Conservation (phyloP, 2,113 vertebrate genomes). For the Vicugna pacos region DNA sequence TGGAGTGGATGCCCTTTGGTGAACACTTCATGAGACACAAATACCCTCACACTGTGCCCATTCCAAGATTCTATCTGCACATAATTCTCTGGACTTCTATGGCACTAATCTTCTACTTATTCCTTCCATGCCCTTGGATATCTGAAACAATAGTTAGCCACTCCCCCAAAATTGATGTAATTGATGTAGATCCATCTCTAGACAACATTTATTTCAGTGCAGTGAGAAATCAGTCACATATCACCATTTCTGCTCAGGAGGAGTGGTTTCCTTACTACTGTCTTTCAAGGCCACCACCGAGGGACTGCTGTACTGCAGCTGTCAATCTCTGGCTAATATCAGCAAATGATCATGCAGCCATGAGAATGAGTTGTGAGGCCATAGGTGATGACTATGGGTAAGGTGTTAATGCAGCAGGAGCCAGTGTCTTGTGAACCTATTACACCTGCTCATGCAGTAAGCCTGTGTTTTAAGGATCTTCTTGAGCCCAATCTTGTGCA, state of each 20-base stretch:
- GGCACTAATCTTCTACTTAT: neutral
- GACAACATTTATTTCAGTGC: neutral
- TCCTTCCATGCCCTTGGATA: neutral
- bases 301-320: neutral
- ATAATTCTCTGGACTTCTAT: neutral
- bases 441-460: neutral
- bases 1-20: neutral
- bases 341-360: neutral
- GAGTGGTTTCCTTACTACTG: neutral
- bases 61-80: neutral
- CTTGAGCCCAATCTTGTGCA: neutral
- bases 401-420: neutral
- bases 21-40: neutral
- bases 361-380: neutral
- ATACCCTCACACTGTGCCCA: neutral
- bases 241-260: neutral
- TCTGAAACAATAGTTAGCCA: neutral
- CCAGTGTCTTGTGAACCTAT: neutral
- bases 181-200: neutral
- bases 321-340: neutral
- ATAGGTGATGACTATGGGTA: neutral
- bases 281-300: neutral
- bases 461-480: neutral
- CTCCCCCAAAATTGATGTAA: neutral
- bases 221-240: neutral